Evolutionary conservation across 2,113 vertebrate species (phyloP), one percentile per base, ranked within the genome.

Genomic region (Sciurus niger): DNA sequence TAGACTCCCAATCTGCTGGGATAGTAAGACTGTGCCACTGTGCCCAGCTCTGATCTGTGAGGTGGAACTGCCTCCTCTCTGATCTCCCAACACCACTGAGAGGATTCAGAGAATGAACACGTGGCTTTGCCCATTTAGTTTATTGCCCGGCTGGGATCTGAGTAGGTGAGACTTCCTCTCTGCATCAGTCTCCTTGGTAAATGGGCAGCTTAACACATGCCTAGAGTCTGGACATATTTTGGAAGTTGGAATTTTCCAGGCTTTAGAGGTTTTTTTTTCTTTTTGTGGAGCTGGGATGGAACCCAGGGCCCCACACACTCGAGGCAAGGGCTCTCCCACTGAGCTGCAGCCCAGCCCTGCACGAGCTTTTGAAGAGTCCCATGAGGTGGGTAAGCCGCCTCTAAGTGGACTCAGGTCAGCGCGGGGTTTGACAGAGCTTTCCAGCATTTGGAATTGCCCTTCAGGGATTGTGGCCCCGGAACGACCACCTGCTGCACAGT

Each of bases 401-500:
- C 22, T 28, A 18, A n/a, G 12, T 8, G 16, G 46, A 32, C 32
- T 65, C 86, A 0, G 22, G 76, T 30, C 18, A 2, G 48, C n/a
- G 30, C 85, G 53, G n/a, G 3, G 37, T 83, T 58, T 7, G 25
- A 51, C 24, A 9, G 37, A 37, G 53, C 10, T 17, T 40, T 34
- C 32, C 32, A 14, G 4, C 16, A 37, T 46, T 37, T 20, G n/a
- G 48, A 20, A 20, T 34, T 11, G 30, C 16, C 48, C 37, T 4
- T 53, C 24, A 4, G 14, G 53, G 68, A 6, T 22, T 46, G 68
- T 37, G 17, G 60, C 10, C 14, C 0, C 1, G 11, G 3, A 5
- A 1, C 1, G 30, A 11, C 76, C 70, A 1, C 1, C 2, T 18
- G 2, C 55, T 5, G 20, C 24, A 0, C n/a, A 3, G 1, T 6